Evolutionary conservation across 2,113 vertebrate species (phyloP).

Genomic region (Podarcis muralis): DNA sequence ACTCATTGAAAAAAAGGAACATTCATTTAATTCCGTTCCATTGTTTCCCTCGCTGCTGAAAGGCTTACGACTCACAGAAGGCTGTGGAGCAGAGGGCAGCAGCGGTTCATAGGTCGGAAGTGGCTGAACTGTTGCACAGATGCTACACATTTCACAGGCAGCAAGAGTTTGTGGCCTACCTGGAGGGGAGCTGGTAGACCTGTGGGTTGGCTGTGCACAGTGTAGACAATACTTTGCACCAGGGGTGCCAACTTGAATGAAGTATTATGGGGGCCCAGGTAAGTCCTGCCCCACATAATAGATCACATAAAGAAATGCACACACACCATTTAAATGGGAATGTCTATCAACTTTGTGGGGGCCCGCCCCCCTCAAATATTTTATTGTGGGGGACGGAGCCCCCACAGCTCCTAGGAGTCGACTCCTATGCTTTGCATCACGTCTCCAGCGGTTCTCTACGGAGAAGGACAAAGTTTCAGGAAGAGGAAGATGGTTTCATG

Average conservation of each 20-base stretch:
- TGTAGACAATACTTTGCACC: background rate
- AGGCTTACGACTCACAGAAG: background rate
- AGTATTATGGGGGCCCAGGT: no score
- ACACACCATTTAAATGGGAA: no score
- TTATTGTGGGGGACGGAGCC: no score
- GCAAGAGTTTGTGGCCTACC: background rate
- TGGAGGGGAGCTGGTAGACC: background rate
- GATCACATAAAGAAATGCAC: no score
- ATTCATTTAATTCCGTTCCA: conserved; percentile 8
- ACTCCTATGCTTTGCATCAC: fast-evolving
- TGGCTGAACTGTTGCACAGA: no score
- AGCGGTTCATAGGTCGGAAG: background rate
- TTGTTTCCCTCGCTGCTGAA: background rate
- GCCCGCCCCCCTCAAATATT: no score
- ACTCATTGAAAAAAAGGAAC: background rate
- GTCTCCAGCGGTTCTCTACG: background rate
- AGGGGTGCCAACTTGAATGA: background rate
- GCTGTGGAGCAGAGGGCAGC: background rate
- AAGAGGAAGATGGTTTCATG: no score
- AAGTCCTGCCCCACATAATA: no score
- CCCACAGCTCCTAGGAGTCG: no score
- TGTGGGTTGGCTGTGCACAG: background rate
- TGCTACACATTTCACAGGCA: background rate
- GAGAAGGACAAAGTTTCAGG: no score
- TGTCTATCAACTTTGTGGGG: no score